These are phyloP conservation scores for Ormyrus rosae DNA, from an alignment of 2,888 invertebrate genomes.

Conservation along the genomic window DNA sequence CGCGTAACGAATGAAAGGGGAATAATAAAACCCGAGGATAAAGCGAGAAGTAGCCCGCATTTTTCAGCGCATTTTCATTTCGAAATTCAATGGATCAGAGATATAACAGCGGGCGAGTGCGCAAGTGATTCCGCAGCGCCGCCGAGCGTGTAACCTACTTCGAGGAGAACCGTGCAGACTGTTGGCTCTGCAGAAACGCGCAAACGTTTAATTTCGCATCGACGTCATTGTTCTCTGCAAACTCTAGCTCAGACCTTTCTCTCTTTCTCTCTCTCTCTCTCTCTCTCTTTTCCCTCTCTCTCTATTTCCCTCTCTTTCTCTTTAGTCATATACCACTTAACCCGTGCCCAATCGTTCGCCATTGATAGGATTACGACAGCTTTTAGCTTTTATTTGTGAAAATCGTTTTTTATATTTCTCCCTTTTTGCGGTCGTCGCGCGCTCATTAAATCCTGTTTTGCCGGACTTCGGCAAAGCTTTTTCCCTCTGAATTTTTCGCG, in stretches of 20 bases:
- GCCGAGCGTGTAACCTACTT: conserved; percentile 60
- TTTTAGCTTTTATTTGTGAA: not conserved
- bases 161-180: conserved; percentile 27
- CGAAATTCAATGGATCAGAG: conserved; percentile 21
- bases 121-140: conserved; percentile 44
- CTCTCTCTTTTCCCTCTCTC: conserved; percentile 1
- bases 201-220: conserved; percentile 56
- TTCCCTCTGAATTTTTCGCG: no score
- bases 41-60: not conserved
- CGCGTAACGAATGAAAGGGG: not conserved
- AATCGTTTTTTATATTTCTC: not conserved
- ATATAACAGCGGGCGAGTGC: conserved; percentile 26
- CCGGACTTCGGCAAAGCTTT: no score
- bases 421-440: no score
- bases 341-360: not conserved
- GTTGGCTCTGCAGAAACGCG: conserved; percentile 51
- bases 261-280: not conserved
- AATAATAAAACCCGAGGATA: not conserved
- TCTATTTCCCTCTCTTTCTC: not conserved
- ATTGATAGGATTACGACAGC: conserved; percentile 4
- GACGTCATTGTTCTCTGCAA: conserved; percentile 36
- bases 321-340: not conserved
- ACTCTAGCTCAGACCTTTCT: not conserved
- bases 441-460: no score
- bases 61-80: conserved; percentile 26